phyloP scores from a whole-genome alignment of 2,113 vertebrate genomes.

The Erythrolamprus reginae region DNA sequence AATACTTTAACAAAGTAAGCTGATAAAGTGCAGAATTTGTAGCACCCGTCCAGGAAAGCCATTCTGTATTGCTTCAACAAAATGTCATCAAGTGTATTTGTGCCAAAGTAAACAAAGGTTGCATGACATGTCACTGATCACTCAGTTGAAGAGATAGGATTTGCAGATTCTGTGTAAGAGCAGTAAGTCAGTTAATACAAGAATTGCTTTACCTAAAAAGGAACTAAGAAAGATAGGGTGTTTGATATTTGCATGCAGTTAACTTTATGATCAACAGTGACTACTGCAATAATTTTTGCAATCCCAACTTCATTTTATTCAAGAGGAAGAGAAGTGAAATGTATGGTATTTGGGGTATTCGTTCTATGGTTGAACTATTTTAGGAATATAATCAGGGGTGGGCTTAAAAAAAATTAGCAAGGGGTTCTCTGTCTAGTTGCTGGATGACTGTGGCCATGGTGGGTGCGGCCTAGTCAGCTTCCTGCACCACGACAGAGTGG shows the following conservation, averaged over 20 bases:
- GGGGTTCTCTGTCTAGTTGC: too few species aligned
- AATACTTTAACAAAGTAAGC: neutral
- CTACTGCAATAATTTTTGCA: neutral
- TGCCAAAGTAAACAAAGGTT: slow-evolving; percentile 4
- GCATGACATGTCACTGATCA: rapidly evolving
- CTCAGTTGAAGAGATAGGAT: neutral
- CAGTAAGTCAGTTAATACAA: neutral
- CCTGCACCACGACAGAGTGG: too few species aligned
- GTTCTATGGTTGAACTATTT: neutral
- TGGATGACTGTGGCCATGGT: too few species aligned
- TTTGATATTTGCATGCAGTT: neutral
- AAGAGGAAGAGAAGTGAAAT: neutral
- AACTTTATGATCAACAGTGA: slow-evolving; percentile 8
- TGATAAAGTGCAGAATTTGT: neutral
- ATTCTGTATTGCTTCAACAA: neutral
- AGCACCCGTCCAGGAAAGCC: neutral
- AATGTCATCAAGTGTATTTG: neutral
- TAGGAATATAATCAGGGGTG: neutral
- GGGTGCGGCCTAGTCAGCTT: too few species aligned
- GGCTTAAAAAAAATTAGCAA: too few species aligned
- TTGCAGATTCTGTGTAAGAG: neutral
- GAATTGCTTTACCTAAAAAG: neutral
- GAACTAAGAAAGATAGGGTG: neutral
- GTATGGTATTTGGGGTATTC: neutral
- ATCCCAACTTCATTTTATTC: neutral